Conservation (phyloP, 2,797 vertebrate species). For the Pygocentrus nattereri region DNA sequence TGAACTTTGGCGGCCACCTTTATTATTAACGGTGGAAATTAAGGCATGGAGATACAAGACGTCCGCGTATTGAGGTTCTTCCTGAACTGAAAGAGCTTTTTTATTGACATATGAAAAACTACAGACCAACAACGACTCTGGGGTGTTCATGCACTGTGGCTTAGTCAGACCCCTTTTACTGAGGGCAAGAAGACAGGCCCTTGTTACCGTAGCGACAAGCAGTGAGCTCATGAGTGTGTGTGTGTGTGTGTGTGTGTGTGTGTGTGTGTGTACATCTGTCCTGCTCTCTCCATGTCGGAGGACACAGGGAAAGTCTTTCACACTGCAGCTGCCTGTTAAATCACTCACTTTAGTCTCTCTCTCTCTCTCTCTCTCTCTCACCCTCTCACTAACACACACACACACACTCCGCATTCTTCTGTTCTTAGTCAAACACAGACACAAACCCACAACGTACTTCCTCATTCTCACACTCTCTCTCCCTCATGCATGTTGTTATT, state of each 20-base stretch:
- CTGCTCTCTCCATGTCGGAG: conserved; percentile 18
- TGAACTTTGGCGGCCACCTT: too few relatives aligned
- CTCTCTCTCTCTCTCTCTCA: conserved; percentile 20
- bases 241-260: conserved; percentile 29
- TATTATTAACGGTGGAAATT: too few relatives aligned
- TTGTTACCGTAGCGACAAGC: conserved; percentile 44
- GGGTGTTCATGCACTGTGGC: background rate
- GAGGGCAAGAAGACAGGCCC: background rate
- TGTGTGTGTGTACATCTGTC: conserved; percentile 18
- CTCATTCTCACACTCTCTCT: background rate
- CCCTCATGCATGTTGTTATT: background rate
- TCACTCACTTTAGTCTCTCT: conserved; percentile 32
- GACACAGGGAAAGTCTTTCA: conserved; percentile 53
- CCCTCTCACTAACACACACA: conserved; percentile 20
- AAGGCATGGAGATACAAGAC: too few relatives aligned
- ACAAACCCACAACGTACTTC: background rate
- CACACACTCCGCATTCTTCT: conserved; percentile 21
- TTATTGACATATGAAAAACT: too few relatives aligned
- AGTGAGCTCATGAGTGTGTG: conserved; percentile 50
- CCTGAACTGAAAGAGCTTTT: too few relatives aligned
- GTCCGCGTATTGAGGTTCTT: too few relatives aligned
- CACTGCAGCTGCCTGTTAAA: conserved; percentile 49
- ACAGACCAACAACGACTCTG: background rate
- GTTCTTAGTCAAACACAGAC: background rate
- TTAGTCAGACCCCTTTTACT: conserved; percentile 17